Evolutionary conservation across 2,113 vertebrate species (phyloP).

Genomic region (Semnornis frantzii): DNA sequence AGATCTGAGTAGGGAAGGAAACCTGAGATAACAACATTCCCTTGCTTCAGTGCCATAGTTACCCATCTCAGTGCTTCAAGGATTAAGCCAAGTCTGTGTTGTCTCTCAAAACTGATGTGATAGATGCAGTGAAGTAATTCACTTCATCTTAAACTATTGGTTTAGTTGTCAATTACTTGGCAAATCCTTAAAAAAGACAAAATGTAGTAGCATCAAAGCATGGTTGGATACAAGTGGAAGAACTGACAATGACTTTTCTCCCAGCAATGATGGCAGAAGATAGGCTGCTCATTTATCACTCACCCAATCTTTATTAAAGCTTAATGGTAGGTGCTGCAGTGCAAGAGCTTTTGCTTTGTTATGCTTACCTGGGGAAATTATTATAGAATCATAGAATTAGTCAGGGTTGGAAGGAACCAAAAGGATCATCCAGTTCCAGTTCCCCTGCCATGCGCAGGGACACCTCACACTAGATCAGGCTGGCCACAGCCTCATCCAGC

Average conservation of each 20-base stretch:
- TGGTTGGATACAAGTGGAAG: neutral
- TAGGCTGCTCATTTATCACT: neutral
- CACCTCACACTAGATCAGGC: too few species aligned
- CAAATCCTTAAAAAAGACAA: neutral
- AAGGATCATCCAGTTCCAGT: too few species aligned
- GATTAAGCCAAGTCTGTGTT: conserved; percentile 29
- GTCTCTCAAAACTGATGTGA: conserved; percentile 41
- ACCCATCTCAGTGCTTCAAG: conserved; percentile 5
- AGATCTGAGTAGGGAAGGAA: conserved; percentile 6
- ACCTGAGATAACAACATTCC: neutral
- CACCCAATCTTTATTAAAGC: conserved; percentile 19
- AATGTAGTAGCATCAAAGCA: neutral
- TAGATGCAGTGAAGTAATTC: conserved; percentile 39
- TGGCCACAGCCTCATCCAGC: too few species aligned
- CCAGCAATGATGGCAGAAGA: neutral
- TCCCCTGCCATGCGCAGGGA: too few species aligned
- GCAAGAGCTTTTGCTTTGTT: neutral
- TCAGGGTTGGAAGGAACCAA: too few species aligned
- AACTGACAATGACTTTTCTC: neutral
- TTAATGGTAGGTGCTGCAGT: neutral
- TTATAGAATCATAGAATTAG: neutral
- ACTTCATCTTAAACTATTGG: conserved; percentile 23
- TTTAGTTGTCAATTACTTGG: conserved; percentile 24
- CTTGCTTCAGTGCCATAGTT: conserved; percentile 11
- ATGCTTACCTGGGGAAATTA: neutral